Evolutionary conservation across 1,140 invertebrate genomes (phyloP).

Genomic region (Zaprionus lachaisei): DNA sequence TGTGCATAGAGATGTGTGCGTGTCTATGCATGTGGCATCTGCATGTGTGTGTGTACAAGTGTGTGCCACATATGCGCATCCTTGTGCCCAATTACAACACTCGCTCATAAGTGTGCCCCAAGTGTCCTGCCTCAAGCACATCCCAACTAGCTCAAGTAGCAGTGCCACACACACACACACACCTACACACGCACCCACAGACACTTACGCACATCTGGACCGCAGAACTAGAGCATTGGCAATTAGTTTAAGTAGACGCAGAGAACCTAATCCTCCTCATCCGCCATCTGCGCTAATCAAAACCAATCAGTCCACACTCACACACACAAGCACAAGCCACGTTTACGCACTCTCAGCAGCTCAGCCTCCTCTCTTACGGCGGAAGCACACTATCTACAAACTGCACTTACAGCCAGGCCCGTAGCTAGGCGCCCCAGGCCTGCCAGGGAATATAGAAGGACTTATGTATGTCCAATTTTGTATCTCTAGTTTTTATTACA

Average conservation of each 20-base stretch:
- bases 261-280: background rate
- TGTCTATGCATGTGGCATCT: background rate
- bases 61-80: conserved; percentile 12
- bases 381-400: too few relatives aligned
- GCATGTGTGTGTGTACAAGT: background rate
- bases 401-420: too few relatives aligned
- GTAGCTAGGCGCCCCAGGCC: too few relatives aligned
- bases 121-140: conserved; percentile 6
- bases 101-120: background rate
- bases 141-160: background rate
- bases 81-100: conserved; percentile 24
- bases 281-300: conserved; percentile 5
- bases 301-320: conserved; percentile 13
- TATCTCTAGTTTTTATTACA: too few relatives aligned
- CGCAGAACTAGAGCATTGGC: background rate
- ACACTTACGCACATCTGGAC: background rate
- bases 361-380: too few relatives aligned
- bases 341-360: background rate
- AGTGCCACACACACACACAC: background rate
- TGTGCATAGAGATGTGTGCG: background rate
- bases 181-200: background rate
- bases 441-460: too few relatives aligned
- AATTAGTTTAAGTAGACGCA: conserved; percentile 3
- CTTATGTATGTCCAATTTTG: too few relatives aligned
- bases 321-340: conserved; percentile 7